phyloP scores from a whole-genome alignment of 1,140 invertebrate genomes.

The Berghia stephanieae region DNA sequence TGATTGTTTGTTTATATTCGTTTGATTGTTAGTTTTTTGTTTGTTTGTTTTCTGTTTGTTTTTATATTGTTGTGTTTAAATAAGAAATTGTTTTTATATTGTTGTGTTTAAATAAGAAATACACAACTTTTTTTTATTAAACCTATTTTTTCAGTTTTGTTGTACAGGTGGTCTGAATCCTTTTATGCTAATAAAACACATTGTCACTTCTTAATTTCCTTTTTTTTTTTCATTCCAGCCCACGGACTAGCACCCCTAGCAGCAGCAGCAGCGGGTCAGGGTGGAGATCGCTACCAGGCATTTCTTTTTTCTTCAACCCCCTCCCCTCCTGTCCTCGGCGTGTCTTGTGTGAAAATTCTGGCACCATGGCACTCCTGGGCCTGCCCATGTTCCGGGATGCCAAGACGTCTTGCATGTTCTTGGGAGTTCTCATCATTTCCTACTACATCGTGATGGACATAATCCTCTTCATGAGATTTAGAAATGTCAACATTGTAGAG shows the following conservation, averaged over 20 bases:
- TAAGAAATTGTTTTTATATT: too few species aligned
- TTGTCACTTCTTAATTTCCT: background rate
- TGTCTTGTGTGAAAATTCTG: background rate
- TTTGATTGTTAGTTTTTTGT: too few species aligned
- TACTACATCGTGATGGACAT: constrained; percentile 61
- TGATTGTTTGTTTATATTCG: too few species aligned
- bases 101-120: too few species aligned
- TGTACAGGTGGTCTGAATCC: background rate
- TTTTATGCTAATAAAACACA: background rate
- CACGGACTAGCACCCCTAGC: background rate
- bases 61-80: too few species aligned
- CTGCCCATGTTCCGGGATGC: constrained; percentile 39
- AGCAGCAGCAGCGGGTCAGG: background rate
- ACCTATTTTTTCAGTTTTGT: background rate
- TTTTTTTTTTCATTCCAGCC: background rate
- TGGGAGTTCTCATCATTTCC: constrained; percentile 40
- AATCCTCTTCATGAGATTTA: constrained; percentile 47
- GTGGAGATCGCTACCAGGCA: background rate
- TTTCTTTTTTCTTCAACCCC: constrained; percentile 1
- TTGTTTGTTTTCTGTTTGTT: too few species aligned
- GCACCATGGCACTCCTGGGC: constrained; percentile 38
- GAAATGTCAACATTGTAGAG: constrained; percentile 45
- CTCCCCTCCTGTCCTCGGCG: constrained; percentile 12
- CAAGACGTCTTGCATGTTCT: constrained; percentile 34
- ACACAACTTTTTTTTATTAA: too few species aligned